These are phyloP conservation scores for Microtus oregoni DNA, from an alignment of 2,113 vertebrate species.

Conservation along the genomic window DNA sequence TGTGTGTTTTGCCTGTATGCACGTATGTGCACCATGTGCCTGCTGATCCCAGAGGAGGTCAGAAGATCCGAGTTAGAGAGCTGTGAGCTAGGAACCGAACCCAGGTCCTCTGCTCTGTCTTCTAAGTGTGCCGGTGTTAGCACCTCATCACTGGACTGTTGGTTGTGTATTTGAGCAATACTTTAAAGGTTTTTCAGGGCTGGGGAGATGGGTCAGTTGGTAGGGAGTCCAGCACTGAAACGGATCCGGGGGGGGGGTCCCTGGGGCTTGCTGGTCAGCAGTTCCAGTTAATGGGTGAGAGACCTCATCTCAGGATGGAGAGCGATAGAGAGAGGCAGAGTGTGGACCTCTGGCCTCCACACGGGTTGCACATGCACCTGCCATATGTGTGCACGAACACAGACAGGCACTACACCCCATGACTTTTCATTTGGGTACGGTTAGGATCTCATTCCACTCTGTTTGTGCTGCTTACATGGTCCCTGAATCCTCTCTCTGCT, in stretches of 20 bases:
- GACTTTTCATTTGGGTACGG: background rate
- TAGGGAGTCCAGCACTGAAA: background rate
- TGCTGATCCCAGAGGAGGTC: background rate
- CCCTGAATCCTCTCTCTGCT: background rate
- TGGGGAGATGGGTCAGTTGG: background rate
- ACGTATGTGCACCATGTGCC: background rate
- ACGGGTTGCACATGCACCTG: background rate
- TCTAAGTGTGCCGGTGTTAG: background rate
- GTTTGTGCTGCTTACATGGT: rapidly evolving
- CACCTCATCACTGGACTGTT: rapidly evolving
- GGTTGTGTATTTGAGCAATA: rapidly evolving
- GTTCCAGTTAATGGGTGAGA: background rate
- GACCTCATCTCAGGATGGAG: background rate
- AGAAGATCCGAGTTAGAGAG: background rate
- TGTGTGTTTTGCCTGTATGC: background rate
- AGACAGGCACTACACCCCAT: background rate
- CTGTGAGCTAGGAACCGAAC: background rate
- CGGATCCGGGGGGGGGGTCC: background rate
- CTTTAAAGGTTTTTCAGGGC: background rate
- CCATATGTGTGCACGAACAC: background rate
- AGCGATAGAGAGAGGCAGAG: too few relatives aligned
- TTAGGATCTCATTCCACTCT: background rate
- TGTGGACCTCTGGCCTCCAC: too few relatives aligned
- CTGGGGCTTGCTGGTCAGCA: background rate
- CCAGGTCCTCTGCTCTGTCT: background rate